phyloP scores from a whole-genome alignment of 2,797 vertebrate genomes.

The Antrozous pallidus region DNA sequence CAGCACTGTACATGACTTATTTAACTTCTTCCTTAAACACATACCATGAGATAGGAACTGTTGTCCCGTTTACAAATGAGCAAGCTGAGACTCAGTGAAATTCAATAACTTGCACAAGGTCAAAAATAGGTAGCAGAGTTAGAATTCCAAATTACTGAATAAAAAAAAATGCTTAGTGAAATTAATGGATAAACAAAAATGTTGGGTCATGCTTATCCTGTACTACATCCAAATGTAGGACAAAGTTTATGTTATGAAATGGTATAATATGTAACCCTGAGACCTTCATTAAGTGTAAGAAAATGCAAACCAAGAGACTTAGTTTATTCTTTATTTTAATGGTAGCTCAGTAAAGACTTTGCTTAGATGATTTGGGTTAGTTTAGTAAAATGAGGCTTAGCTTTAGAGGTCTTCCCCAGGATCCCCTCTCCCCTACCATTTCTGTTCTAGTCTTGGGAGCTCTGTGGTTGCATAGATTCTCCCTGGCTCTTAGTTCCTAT shows the following conservation, averaged over 20 bases:
- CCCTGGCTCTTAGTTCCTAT: neutral
- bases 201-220: neutral
- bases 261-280: neutral
- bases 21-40: neutral
- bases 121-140: neutral
- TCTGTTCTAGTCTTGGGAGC: neutral
- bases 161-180: neutral
- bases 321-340: neutral
- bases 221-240: neutral
- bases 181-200: neutral
- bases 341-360: neutral
- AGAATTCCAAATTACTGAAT: constrained; percentile 4
- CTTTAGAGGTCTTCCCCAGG: neutral
- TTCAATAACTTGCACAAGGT: neutral
- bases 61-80: neutral
- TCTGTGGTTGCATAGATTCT: neutral
- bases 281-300: neutral
- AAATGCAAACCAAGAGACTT: neutral
- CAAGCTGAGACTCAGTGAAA: neutral
- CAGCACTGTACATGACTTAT: neutral
- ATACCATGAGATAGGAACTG: neutral
- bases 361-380: neutral
- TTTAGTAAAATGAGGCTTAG: neutral
- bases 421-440: neutral
- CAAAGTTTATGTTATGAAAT: neutral